A percentile compares a stretch with the other conserved stretches of the same genome.
Evolutionary conservation across 2,113 vertebrate species (phyloP).

Genomic region (Plecturocebus donacophilus): DNA sequence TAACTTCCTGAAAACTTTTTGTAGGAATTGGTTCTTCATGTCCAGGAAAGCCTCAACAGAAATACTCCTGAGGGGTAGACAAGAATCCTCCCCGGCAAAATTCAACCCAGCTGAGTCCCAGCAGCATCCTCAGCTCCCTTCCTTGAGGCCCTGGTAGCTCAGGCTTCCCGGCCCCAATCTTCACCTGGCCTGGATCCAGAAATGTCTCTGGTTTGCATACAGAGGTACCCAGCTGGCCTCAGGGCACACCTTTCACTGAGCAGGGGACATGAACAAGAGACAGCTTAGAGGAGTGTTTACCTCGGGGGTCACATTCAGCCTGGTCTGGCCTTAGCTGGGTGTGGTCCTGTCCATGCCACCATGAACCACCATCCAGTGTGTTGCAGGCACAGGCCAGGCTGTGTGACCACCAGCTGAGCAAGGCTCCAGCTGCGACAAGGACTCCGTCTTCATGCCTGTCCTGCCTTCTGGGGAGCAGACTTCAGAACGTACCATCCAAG

Average conservation of each 20-base stretch:
- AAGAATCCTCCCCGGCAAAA: background rate
- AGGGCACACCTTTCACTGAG: background rate
- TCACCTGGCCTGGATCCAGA: background rate
- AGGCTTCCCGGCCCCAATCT: fast-evolving
- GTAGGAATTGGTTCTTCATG: background rate
- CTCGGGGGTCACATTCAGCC: too few species aligned
- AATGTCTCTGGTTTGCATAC: background rate
- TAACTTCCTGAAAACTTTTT: conserved; percentile 83
- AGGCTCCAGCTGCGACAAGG: background rate
- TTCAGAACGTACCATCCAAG: background rate
- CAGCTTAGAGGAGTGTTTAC: too few species aligned
- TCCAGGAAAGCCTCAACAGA: background rate
- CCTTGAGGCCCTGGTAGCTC: background rate
- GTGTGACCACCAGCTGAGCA: background rate
- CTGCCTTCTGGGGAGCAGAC: background rate
- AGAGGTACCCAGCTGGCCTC: background rate
- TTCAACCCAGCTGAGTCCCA: too few species aligned
- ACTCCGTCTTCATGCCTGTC: background rate
- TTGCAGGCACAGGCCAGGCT: background rate
- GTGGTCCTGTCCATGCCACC: background rate
- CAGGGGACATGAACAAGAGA: background rate
- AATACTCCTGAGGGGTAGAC: background rate
- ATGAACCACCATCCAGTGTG: too few species aligned
- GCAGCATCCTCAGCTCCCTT: fast-evolving
- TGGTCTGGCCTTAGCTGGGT: background rate